Base-by-base conservation (phyloP, 2,113 vertebrate species). In the Phyllopteryx taeniolatus region DNA sequence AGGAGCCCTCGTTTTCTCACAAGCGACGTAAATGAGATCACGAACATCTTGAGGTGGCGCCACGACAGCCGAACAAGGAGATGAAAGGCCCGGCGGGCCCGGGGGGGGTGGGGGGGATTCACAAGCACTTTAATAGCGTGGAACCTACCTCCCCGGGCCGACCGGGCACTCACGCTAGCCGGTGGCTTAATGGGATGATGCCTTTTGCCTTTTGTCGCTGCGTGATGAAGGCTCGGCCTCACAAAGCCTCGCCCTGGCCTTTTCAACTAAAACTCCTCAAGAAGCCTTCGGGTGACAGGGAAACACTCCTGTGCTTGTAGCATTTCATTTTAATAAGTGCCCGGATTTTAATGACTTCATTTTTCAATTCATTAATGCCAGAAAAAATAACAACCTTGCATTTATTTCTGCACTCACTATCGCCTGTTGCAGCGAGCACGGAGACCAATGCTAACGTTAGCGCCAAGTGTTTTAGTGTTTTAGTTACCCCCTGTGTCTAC, bases 181-280 rank as follows among this genome's bases (percentile, higher is more conserved):
- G 94, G 94, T 94, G 93, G 95, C 94, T 96, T 96, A 98, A 98
- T 96, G 94, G 95, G 95, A 97, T 96, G 96, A 95, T 95, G 95
- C 95, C 95, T 97, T 96, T 96, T 95, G 95, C 94, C 95, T 96
- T 98, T 98, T 98, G 96, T 98, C 94, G 92, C 89, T 85, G 96
- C 95, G 96, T 98, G 96, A 98, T 98, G 94, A 96, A 94, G 95
- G 91, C 94, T 92, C 96, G 92, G 92, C 90, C 94, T 15, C 49
- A 53, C 49, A 53, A 53, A 53, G 49, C 15, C 15, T 12, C 93
- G 94, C 93, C 93, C 94, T 93, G 94, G 22, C 57, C 57, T 60
- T 60, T 60, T 53, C 49, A 53, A 19, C 49, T 53, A 53, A 53
- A 53, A 53, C 49, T 53, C 14, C 49, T 53, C 49, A 5, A 53